Evolutionary conservation across 1,140 invertebrate species (phyloP), one percentile per base, ranked within the genome.

Genomic region (Drosophila quadrilineata): DNA sequence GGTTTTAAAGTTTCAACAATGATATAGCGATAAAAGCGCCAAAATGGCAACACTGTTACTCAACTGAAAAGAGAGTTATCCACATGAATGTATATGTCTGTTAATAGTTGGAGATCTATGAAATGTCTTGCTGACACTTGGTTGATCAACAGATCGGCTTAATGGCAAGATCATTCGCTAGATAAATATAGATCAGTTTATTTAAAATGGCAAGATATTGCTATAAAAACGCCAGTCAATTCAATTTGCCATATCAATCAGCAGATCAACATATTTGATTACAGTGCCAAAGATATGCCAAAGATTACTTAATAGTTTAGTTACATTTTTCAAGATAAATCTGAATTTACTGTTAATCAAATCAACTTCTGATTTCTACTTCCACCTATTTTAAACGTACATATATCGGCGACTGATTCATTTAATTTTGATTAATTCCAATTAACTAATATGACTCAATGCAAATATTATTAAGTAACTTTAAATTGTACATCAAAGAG

Each of bases 401-500:
- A n/a, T n/a, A n/a, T n/a, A n/a, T n/a, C 22, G 10, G 22, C 12
- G 19, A 43, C 40, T 26, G 40, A 35, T 36, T 49, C 45, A 40
- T 59, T 24, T n/a, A 9, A 21, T 41, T 9, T 40, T 41, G 43
- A 56, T 56, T 35, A 56, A 45, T 26, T 10, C 24, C 24, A 9
- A 50, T 59, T 46, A 19, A 8, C n/a, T 9, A 17, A 16, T 31
- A 22, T 41, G 49, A 50, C 35, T 59, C 57, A 59, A 31, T 8
- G 9, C 12, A 31, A 16, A 49, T 33, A 35, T 58, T 35, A 43
- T 53, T 45, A 28, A 53, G 28, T 62, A 45, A 22, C 17, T 43
- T 17, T 24, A 6, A 9, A 24, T 41, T 6, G 10, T n/a, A n/a
- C n/a, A n/a, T n/a, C n/a, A n/a, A n/a, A n/a, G n/a, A n/a, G n/a